Evolutionary conservation across 2,797 vertebrate genomes (phyloP).

Genomic region (Coluber constrictor): DNA sequence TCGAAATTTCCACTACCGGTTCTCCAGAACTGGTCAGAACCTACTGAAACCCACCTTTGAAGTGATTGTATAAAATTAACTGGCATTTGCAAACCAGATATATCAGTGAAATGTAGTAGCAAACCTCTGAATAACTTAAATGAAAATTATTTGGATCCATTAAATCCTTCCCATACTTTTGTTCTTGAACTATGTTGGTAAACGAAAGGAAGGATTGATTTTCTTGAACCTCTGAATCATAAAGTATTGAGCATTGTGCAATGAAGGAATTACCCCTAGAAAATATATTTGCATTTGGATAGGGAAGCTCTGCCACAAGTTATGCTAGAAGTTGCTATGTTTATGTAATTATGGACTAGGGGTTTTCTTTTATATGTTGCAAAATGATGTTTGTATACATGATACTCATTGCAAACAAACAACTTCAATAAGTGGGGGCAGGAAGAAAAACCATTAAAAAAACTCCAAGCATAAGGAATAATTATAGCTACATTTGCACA

Average conservation of each 20-base stretch:
- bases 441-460: conserved; percentile 23
- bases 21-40: too few relatives aligned
- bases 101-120: not conserved
- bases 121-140: not conserved
- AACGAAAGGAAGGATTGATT: not conserved
- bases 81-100: not conserved
- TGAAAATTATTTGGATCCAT: not conserved
- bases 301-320: conserved; percentile 40
- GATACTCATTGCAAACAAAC: conserved; percentile 59
- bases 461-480: conserved; percentile 39
- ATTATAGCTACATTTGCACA: conserved; percentile 56
- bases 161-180: not conserved
- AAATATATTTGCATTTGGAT: conserved; percentile 32
- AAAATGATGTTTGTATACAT: conserved; percentile 60
- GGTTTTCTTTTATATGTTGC: conserved; percentile 58
- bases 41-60: too few relatives aligned
- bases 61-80: not conserved
- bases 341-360: conserved; percentile 64
- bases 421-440: conserved; percentile 49
- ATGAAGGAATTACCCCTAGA: conserved; percentile 35
- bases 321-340: conserved; percentile 45
- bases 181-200: not conserved
- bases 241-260: not conserved
- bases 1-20: too few relatives aligned
- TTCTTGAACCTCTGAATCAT: not conserved